These are phyloP conservation scores for Lepus timidus DNA, from an alignment of 2,113 vertebrate genomes.

Conservation along the genomic window DNA sequence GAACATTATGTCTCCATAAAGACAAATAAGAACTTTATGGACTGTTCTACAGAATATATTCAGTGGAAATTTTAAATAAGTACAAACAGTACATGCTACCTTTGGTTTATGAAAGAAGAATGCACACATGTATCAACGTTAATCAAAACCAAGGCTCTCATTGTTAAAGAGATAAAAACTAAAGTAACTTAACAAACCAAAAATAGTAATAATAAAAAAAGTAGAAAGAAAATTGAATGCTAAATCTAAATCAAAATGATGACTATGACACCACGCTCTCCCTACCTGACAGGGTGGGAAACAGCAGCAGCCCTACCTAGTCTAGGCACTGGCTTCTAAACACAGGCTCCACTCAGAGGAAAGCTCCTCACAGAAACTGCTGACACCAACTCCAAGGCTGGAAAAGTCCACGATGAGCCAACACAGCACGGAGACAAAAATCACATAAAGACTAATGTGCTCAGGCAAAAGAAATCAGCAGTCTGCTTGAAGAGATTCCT, in stretches of 20 bases:
- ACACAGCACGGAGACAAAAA: background rate
- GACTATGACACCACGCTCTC: background rate
- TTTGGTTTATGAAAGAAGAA: background rate
- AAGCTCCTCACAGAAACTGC: background rate
- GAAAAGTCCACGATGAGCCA: background rate
- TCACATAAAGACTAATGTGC: constrained; percentile 2
- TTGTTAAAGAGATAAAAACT: constrained; percentile 34
- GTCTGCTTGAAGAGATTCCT: background rate
- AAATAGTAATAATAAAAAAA: background rate
- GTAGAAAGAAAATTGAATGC: background rate
- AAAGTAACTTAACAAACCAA: background rate
- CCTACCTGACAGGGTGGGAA: background rate
- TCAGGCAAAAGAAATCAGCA: constrained; percentile 5
- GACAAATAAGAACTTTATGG: background rate
- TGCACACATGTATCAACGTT: background rate
- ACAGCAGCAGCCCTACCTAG: background rate
- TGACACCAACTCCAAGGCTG: background rate
- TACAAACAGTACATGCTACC: background rate
- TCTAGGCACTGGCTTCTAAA: constrained; percentile 15
- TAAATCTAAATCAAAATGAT: constrained; percentile 49
- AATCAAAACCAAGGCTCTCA: constrained; percentile 42
- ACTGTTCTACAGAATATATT: background rate
- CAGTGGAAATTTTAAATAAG: background rate
- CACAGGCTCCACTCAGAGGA: background rate
- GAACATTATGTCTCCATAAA: background rate